Evolutionary conservation across 2,888 invertebrate genomes (phyloP), one percentile per base, ranked within the genome.

Genomic region (Aelia acuminata): DNA sequence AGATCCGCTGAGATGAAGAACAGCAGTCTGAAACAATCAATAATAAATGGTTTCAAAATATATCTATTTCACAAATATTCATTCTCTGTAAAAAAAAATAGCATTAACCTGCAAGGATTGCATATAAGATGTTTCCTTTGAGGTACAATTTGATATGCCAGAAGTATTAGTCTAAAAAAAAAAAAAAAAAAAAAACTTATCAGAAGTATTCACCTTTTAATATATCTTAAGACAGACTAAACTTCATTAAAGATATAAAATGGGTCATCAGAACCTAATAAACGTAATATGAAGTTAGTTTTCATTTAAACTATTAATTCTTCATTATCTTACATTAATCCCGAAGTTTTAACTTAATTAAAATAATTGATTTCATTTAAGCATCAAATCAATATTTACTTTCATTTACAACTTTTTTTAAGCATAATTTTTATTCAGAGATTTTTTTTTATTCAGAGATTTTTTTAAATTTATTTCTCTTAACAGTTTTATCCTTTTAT

Each of bases 1-100:
- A 15, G 90, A 87, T 15, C 85, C 85, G 47, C 87, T 87, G 50
- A 91, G 89, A 86, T 91, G 91, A 49, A 91, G 88, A 75, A 91
- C 91, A 26, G 91, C 91, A 50, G 91, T 91, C 90, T 91, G 90
- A 49, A 90, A 90, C 70, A 49, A 85, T 20, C 49, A 1, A 35
- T 1, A 70, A 85, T 57, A 43, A 1, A 43, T 15, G 7, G 31
- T 86, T 57, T 84, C 43, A 49, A 75, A 53, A 80, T 26, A 53
- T 80, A 50, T 49, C 8, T 11, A 88, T 10, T 31, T 84, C 15
- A 53, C 11, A 43, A 31, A 50, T 22, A 47, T 48, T 39, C 11
- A 88, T 35, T 26, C 22, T 8, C 39, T 26, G 7, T 53, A 22
- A 53, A n/a, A 7, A 84, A 85, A 87, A 84, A 85, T 87, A 26